phyloP scores from a whole-genome alignment of 2,797 vertebrate species.

The Notamacropus eugenii region DNA sequence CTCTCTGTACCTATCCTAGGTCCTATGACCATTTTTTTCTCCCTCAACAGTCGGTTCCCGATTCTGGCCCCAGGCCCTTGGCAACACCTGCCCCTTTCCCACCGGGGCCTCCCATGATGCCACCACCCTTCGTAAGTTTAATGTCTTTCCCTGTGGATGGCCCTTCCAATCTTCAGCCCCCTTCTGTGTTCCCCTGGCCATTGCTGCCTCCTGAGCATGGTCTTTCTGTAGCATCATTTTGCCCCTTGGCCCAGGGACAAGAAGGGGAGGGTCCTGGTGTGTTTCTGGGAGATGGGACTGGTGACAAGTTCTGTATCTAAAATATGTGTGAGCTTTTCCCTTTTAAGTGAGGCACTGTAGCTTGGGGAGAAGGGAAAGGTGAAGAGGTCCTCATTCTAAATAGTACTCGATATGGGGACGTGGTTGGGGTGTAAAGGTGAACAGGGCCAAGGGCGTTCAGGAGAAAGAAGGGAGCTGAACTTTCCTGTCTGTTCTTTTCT shows the following conservation, averaged over 20 bases:
- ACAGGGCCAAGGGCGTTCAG: neutral
- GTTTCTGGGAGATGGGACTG: conserved; percentile 43
- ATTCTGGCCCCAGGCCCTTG: conserved; percentile 85
- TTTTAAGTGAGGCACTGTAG: conserved; percentile 35
- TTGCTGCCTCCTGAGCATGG: conserved; percentile 47
- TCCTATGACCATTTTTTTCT: conserved; percentile 79
- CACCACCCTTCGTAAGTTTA: conserved; percentile 86
- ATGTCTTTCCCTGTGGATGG: conserved; percentile 71
- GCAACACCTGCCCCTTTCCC: conserved; percentile 84
- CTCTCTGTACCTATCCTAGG: conserved; percentile 71
- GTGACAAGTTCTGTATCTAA: conserved; percentile 9
- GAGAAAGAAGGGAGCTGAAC: neutral
- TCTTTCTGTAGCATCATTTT: conserved; percentile 31
- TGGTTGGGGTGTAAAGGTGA: conserved; percentile 9
- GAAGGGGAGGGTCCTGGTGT: conserved; percentile 54
- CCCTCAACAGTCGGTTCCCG: conserved; percentile 84
- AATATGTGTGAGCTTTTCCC: conserved; percentile 7
- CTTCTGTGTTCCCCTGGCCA: conserved; percentile 33
- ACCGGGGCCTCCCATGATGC: conserved; percentile 85
- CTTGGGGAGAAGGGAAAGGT: conserved; percentile 29
- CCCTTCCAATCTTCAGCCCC: conserved; percentile 68
- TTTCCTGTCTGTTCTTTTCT: conserved; percentile 56
- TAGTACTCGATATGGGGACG: conserved; percentile 20
- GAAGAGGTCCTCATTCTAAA: conserved; percentile 29
- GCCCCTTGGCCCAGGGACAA: conserved; percentile 4